phyloP scores from a whole-genome alignment of 2,113 vertebrate species.

The Tricholaema leucomelas region DNA sequence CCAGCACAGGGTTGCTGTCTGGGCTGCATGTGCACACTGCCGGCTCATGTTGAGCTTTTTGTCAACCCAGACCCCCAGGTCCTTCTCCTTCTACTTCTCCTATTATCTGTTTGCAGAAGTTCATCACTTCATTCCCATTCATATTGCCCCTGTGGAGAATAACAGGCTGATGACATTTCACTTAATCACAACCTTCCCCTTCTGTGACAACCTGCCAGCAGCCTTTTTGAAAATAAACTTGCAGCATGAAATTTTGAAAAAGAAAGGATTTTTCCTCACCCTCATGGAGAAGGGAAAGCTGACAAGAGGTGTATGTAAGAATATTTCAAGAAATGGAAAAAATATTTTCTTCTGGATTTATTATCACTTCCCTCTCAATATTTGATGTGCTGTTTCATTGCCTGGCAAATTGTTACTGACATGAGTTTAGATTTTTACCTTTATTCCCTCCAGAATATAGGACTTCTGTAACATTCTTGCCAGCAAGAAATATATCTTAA shows the following conservation, averaged over 20 bases:
- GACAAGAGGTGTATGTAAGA: neutral
- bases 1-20: too few relatives aligned
- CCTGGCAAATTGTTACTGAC: slow-evolving; percentile 37
- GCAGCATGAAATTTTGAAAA: neutral
- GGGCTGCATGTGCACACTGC: too few relatives aligned
- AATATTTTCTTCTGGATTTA: neutral
- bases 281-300: neutral
- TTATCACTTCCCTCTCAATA: neutral
- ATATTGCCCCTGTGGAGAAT: neutral
- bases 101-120: slow-evolving; percentile 1
- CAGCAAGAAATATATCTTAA: slow-evolving; percentile 20
- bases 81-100: slow-evolving; percentile 22
- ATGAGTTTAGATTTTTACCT: slow-evolving; percentile 22
- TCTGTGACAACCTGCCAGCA: slow-evolving; percentile 34
- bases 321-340: neutral
- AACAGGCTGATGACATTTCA: slow-evolving; percentile 56
- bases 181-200: slow-evolving; percentile 40
- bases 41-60: too few relatives aligned
- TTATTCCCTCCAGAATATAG: neutral
- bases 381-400: slow-evolving; percentile 12
- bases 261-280: neutral
- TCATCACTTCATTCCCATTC: slow-evolving; percentile 58
- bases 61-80: too few relatives aligned
- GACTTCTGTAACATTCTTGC: neutral
- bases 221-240: slow-evolving; percentile 52